These are phyloP conservation scores for Lacerta viridis DNA, from an alignment of 2,797 vertebrate genomes.

Conservation along the genomic window DNA sequence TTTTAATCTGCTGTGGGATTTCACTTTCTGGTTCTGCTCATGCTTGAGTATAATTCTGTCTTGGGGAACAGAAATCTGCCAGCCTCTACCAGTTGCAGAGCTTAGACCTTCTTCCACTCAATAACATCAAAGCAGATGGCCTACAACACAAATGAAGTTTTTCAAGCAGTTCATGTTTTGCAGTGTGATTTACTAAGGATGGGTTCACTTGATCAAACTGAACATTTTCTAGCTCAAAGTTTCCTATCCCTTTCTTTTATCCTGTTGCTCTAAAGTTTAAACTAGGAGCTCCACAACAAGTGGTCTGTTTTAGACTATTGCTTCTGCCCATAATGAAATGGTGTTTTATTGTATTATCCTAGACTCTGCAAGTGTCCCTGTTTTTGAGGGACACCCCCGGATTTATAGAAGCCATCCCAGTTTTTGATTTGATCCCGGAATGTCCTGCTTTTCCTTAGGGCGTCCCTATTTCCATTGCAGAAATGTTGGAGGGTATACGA, in stretches of 20 bases:
- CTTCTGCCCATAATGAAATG: not conserved
- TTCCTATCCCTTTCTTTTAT: not conserved
- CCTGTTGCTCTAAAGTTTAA: not conserved
- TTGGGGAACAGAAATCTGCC: constrained; percentile 17
- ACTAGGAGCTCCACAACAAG: not conserved
- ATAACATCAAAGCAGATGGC: constrained; percentile 30
- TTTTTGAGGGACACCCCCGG: no score
- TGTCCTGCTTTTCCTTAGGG: no score
- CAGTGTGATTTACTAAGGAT: constrained; percentile 2
- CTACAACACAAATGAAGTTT: not conserved
- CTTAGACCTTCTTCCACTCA: constrained; percentile 14
- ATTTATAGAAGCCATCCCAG: no score
- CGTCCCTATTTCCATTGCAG: no score
- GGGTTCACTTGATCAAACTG: not conserved
- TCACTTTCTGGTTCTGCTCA: constrained; percentile 24
- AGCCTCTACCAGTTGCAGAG: constrained; percentile 12
- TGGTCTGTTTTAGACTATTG: not conserved
- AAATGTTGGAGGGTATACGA: no score
- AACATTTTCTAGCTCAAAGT: not conserved
- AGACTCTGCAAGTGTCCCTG: no score
- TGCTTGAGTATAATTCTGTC: not conserved
- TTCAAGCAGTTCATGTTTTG: not conserved
- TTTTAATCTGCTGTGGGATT: constrained; percentile 42
- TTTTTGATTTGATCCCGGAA: no score
- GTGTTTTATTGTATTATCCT: not conserved